Evolutionary conservation across 2,888 invertebrate species (phyloP).

Genomic region (Muscina levida): DNA sequence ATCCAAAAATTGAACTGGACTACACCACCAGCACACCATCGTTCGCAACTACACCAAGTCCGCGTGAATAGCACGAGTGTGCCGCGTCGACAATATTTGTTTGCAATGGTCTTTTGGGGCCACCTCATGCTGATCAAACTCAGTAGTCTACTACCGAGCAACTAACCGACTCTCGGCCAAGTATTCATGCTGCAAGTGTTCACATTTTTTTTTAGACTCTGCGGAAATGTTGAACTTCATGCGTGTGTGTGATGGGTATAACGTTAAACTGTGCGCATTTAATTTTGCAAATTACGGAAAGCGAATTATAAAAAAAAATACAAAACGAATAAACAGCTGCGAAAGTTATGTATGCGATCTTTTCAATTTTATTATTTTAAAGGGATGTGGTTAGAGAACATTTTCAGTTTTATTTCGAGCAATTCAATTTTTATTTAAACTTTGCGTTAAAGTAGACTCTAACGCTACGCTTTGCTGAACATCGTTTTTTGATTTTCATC

Average conservation of each 20-base stretch:
- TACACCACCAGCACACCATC: background rate
- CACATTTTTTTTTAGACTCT: background rate
- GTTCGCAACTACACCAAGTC: background rate
- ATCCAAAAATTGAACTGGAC: conserved; percentile 51
- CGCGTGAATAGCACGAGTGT: conserved; percentile 35
- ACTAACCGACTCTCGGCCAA: background rate
- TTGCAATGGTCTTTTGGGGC: conserved; percentile 64
- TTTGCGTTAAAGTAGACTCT: too few species aligned
- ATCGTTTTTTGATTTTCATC: conserved; percentile 7
- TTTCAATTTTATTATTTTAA: conserved; percentile 8
- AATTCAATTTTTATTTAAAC: conserved; percentile 6
- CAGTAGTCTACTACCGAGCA: conserved; percentile 38
- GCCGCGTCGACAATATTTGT: conserved; percentile 65
- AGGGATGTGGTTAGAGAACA: background rate
- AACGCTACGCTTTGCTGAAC: conserved; percentile 14
- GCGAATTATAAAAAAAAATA: background rate
- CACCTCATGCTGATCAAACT: conserved; percentile 47
- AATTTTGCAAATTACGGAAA: conserved; percentile 12
- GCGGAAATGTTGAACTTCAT: conserved; percentile 5
- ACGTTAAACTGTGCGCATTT: background rate
- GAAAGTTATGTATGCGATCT: conserved; percentile 18
- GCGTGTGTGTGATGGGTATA: background rate
- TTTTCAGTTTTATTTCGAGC: background rate
- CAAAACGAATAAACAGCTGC: conserved; percentile 5
- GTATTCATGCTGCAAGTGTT: background rate